These are phyloP conservation scores for Mactromeris polynyma DNA, from an alignment of 2,888 invertebrate species.

Conservation along the genomic window DNA sequence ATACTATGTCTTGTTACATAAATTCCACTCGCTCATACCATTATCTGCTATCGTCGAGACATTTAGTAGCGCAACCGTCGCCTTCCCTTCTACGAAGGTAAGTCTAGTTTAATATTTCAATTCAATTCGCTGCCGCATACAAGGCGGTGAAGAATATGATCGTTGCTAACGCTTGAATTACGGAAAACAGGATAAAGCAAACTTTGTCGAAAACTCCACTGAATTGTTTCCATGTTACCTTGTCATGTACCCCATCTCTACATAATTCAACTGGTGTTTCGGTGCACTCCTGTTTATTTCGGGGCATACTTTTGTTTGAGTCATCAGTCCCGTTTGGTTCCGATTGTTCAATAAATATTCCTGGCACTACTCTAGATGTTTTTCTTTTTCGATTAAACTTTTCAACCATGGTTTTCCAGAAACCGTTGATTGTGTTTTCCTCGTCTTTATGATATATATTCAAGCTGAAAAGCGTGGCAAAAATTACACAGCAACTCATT, in stretches of 20 bases:
- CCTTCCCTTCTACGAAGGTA: no score
- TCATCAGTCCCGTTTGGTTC: neutral
- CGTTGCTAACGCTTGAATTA: neutral
- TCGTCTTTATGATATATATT: neutral
- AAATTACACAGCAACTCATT: slow-evolving; percentile 41
- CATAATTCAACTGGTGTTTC: neutral
- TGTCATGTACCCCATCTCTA: neutral
- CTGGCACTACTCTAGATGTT: neutral
- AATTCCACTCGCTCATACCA: no score
- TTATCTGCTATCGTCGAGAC: no score
- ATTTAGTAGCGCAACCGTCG: neutral
- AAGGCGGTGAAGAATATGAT: neutral
- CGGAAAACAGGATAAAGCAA: neutral
- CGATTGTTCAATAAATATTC: neutral
- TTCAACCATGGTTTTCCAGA: neutral
- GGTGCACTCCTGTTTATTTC: neutral
- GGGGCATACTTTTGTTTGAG: neutral
- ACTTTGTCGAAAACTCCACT: neutral
- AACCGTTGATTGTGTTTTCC: neutral
- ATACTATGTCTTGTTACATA: no score
- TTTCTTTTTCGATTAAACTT: neutral
- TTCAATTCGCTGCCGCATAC: neutral
- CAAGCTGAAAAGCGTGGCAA: neutral
- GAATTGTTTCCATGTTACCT: neutral
- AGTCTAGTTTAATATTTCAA: no score